phyloP scores from a whole-genome alignment of 2,797 vertebrate species.

The Clarias laeviceps region DNA sequence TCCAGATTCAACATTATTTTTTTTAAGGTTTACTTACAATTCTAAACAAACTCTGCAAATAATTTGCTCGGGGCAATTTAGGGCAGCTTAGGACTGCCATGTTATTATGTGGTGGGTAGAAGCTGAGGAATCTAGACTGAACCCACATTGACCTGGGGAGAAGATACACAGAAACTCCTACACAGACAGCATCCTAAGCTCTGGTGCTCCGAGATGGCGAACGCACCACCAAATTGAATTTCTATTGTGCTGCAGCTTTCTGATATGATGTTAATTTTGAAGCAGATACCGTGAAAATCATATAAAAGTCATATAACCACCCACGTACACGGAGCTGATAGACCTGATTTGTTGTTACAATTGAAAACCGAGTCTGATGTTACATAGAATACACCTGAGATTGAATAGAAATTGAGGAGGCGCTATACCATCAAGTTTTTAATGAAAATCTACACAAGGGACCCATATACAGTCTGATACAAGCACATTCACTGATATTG shows the following conservation, averaged over 20 bases:
- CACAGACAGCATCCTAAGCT: neutral
- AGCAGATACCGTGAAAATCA: neutral
- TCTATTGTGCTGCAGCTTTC: neutral
- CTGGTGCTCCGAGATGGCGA: neutral
- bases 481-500: conserved; percentile 41
- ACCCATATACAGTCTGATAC: conserved; percentile 37
- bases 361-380: conserved; percentile 9
- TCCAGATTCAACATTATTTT: no score
- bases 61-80: neutral
- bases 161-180: neutral
- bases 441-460: conserved; percentile 62
- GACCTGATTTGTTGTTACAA: conserved; percentile 19
- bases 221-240: neutral
- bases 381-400: conserved; percentile 43
- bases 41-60: no score
- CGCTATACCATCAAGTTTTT: conserved; percentile 58
- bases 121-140: neutral
- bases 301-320: conserved; percentile 4
- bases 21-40: no score
- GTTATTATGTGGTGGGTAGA: neutral
- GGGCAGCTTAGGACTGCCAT: neutral
- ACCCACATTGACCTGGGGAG: neutral
- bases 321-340: conserved; percentile 7
- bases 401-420: conserved; percentile 53
- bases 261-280: neutral